A percentile compares a stretch with the other conserved stretches of the same genome.
Evolutionary conservation across 2,888 invertebrate genomes (phyloP).

Genomic region (Tortricodes alternella): DNA sequence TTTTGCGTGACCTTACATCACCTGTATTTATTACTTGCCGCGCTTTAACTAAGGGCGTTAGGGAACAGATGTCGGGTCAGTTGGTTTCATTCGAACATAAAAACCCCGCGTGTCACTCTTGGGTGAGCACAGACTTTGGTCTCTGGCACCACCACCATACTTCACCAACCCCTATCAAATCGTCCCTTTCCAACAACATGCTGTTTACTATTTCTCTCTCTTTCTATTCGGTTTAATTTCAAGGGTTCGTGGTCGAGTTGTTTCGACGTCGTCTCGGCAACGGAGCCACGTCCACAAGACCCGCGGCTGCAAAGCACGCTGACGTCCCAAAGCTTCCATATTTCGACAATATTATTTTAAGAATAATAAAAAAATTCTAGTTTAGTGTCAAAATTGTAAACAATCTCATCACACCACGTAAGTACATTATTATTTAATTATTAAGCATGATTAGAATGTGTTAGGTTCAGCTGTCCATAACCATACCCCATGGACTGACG

Average conservation of each 20-base stretch:
- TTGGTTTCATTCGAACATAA: constrained; percentile 47
- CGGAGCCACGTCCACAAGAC: constrained; percentile 70
- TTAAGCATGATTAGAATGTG: too few species aligned
- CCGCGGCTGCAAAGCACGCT: constrained; percentile 51
- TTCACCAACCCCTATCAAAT: constrained; percentile 60
- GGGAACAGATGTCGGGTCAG: constrained; percentile 57
- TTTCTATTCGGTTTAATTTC: constrained; percentile 43
- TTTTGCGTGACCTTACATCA: constrained; percentile 6
- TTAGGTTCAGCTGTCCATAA: too few species aligned
- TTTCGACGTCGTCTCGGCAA: constrained; percentile 77
- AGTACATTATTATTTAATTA: constrained; percentile 6
- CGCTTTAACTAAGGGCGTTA: constrained; percentile 15
- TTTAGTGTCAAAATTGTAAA: constrained; percentile 8
- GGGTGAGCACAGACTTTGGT: constrained; percentile 67
- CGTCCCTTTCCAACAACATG: constrained; percentile 52
- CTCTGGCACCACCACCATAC: constrained; percentile 55
- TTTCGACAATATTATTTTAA: constrained; percentile 23
- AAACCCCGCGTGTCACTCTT: constrained; percentile 68
- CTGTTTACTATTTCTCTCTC: constrained; percentile 11
- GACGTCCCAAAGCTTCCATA: constrained; percentile 29
- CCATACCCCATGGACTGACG: too few species aligned
- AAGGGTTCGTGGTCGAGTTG: constrained; percentile 71
- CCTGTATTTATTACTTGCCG: constrained; percentile 11
- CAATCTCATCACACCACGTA: constrained; percentile 11
- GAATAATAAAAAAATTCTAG: constrained; percentile 10